Conservation (phyloP, 2,888 invertebrate genomes). For the Notocelia uddmanniana region DNA sequence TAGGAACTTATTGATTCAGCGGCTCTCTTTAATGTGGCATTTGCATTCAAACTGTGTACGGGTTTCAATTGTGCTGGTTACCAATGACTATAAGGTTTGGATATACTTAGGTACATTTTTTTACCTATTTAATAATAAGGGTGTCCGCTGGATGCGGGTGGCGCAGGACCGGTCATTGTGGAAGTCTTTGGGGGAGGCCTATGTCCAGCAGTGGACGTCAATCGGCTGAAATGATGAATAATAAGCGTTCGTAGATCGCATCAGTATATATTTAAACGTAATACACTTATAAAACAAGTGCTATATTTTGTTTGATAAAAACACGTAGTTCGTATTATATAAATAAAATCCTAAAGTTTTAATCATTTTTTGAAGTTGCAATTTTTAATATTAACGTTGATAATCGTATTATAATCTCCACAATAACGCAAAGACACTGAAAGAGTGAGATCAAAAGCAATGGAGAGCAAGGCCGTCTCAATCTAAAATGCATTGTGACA, state of each 20-base stretch:
- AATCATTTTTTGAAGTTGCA: no score
- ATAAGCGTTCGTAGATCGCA: no score
- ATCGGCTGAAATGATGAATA: no score
- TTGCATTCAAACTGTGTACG: slow-evolving; percentile 26
- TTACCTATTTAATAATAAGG: not conserved
- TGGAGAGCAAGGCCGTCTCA: slow-evolving; percentile 61
- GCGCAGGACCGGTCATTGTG: no score
- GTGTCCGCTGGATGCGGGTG: no score
- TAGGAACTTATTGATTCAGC: slow-evolving; percentile 36
- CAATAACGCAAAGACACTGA: not conserved
- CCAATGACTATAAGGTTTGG: slow-evolving; percentile 15
- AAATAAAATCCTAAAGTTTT: no score
- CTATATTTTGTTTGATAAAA: no score
- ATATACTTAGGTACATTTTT: not conserved
- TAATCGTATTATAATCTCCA: not conserved
- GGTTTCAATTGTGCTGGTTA: slow-evolving; percentile 22
- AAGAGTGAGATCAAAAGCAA: slow-evolving; percentile 54
- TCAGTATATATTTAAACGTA: no score
- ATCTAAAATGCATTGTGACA: slow-evolving; percentile 61
- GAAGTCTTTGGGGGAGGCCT: no score
- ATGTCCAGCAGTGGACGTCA: no score
- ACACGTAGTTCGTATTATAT: no score
- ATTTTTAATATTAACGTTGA: not conserved
- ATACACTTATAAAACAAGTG: no score
- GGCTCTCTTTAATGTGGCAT: slow-evolving; percentile 9